phyloP scores from a whole-genome alignment of 1,140 invertebrate species.

The Danaus plexippus region DNA sequence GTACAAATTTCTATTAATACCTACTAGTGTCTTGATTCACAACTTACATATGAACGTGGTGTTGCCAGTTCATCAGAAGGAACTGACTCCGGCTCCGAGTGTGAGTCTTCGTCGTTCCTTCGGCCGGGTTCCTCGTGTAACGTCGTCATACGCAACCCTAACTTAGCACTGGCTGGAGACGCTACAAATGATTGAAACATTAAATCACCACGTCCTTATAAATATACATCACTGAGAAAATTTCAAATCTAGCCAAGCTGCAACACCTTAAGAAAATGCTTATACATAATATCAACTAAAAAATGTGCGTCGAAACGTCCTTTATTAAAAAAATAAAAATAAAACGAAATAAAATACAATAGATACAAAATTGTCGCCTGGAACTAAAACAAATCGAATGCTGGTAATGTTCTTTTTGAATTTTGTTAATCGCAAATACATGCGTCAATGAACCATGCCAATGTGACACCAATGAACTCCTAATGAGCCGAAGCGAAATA shows the following conservation, averaged over 20 bases:
- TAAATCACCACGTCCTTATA: too few relatives aligned
- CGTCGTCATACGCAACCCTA: constrained; percentile 91
- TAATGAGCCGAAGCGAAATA: constrained; percentile 36
- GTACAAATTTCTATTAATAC: neutral
- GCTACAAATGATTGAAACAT: constrained; percentile 67
- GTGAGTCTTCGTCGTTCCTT: constrained; percentile 61
- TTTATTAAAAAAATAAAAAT: too few relatives aligned
- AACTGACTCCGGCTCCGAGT: constrained; percentile 63
- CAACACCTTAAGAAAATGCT: too few relatives aligned
- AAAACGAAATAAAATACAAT: too few relatives aligned
- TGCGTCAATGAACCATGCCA: constrained; percentile 31
- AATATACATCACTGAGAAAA: too few relatives aligned
- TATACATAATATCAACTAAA: too few relatives aligned
- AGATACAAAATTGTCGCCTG: too few relatives aligned
- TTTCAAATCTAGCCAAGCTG: too few relatives aligned
- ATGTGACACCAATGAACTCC: constrained; percentile 29
- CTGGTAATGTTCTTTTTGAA: constrained; percentile 1
- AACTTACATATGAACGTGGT: constrained; percentile 33
- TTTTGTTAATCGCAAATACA: constrained; percentile 24
- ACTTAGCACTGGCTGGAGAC: constrained; percentile 85
- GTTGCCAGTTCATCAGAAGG: constrained; percentile 48
- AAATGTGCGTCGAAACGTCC: too few relatives aligned
- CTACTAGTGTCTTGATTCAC: neutral
- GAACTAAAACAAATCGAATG: too few relatives aligned
- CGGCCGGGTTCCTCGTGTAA: constrained; percentile 86